These are phyloP conservation scores for Anthonomus grandis DNA, from an alignment of 1,140 invertebrate species.

Conservation along the genomic window DNA sequence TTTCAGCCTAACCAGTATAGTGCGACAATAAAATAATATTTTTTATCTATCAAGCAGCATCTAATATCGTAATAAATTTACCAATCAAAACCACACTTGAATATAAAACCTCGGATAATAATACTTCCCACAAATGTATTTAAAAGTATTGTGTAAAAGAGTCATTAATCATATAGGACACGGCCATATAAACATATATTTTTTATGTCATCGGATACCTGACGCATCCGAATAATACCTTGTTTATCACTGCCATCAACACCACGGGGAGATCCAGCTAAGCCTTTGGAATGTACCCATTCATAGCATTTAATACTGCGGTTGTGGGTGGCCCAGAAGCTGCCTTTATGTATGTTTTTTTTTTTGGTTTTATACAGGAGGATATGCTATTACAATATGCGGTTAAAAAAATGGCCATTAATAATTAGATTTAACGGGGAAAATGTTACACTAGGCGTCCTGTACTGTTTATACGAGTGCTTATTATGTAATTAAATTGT, in stretches of 20 bases:
- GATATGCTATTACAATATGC: no score
- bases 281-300: constrained; percentile 39
- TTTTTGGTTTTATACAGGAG: no score
- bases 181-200: constrained; percentile 50
- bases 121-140: constrained; percentile 11
- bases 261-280: constrained; percentile 41
- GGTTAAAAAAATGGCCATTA: no score
- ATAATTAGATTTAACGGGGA: no score
- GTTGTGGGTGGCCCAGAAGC: constrained; percentile 38
- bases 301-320: constrained; percentile 24
- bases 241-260: constrained; percentile 51
- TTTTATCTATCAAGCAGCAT: background rate
- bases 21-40: no score
- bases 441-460: no score
- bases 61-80: background rate
- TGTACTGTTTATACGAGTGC: no score
- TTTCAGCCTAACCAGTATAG: no score
- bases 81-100: background rate
- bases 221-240: constrained; percentile 47
- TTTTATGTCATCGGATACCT: constrained; percentile 52
- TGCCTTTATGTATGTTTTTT: no score
- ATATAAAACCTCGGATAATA: background rate
- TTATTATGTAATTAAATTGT: no score
- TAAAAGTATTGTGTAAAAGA: constrained; percentile 31
- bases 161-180: constrained; percentile 47